These are phyloP conservation scores for Anser cygnoides DNA, from an alignment of 2,113 vertebrate genomes.

Conservation along the genomic window DNA sequence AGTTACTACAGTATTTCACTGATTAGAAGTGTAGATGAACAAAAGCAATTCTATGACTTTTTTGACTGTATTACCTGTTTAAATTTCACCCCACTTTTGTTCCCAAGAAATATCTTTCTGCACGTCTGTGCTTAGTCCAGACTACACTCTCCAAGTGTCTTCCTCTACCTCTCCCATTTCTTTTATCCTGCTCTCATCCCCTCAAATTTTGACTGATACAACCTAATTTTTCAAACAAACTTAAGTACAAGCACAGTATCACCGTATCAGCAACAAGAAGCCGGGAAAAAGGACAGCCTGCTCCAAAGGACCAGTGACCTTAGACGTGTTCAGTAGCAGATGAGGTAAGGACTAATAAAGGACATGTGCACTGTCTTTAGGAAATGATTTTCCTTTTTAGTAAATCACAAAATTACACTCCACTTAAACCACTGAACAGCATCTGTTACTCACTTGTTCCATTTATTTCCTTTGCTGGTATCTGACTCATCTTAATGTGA, in stretches of 20 bases:
- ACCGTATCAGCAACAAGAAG: neutral
- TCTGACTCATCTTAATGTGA: conserved; percentile 17
- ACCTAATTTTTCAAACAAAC: neutral
- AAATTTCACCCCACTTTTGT: neutral
- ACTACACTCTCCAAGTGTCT: neutral
- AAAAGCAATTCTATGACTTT: neutral
- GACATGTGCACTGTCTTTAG: neutral
- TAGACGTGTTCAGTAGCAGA: neutral
- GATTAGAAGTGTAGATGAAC: neutral
- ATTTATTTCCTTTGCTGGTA: conserved; percentile 14
- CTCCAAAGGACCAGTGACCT: neutral
- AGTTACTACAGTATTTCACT: neutral
- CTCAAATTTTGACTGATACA: neutral
- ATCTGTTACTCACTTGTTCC: conserved; percentile 57
- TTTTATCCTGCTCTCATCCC: neutral
- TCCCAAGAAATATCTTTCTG: neutral
- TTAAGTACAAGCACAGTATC: neutral
- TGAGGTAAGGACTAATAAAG: neutral
- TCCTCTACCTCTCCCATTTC: neutral
- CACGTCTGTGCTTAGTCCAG: neutral
- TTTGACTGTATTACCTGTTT: neutral
- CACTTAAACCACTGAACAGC: neutral
- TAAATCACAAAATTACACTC: neutral
- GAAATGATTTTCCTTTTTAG: neutral
- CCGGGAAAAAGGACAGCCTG: neutral